These are phyloP conservation scores for Aphrophora alni DNA, from an alignment of 2,888 invertebrate genomes.

Conservation along the genomic window DNA sequence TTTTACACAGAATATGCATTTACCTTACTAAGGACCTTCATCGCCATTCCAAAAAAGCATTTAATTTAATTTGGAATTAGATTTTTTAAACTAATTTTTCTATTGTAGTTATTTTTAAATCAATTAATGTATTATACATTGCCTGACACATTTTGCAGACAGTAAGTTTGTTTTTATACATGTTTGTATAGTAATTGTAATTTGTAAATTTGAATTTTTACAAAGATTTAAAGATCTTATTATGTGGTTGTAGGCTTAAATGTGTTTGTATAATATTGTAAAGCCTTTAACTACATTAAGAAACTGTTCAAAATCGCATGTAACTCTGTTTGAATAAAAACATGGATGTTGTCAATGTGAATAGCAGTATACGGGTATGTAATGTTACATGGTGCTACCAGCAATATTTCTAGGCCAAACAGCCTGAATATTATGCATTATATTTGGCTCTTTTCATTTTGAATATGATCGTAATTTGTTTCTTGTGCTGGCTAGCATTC, in stretches of 20 bases:
- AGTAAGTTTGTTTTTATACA: background rate
- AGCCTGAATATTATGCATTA: background rate
- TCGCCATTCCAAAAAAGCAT: background rate
- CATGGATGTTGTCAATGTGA: slow-evolving; percentile 35
- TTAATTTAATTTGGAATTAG: background rate
- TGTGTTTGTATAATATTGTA: slow-evolving; percentile 6
- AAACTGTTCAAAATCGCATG: background rate
- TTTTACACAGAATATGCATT: background rate
- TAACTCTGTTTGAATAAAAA: slow-evolving; percentile 20
- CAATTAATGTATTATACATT: background rate
- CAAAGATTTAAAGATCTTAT: background rate
- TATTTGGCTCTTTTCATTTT: background rate
- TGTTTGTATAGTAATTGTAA: slow-evolving; percentile 4
- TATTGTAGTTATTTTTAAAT: background rate
- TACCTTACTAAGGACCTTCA: background rate
- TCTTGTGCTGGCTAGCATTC: slow-evolving; percentile 2
- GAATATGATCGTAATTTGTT: background rate
- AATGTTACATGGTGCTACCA: slow-evolving; percentile 10
- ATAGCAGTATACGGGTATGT: slow-evolving; percentile 30
- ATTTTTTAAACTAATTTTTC: slow-evolving; percentile 1
- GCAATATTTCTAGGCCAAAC: background rate
- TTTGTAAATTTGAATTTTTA: slow-evolving; percentile 6
- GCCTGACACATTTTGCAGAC: background rate
- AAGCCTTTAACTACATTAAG: background rate
- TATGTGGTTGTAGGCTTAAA: background rate